Percentiles rank a stretch among this genome's conserved stretches.
Conservation (phyloP, 2,113 vertebrate genomes). For the Micronycteris hirsuta region DNA sequence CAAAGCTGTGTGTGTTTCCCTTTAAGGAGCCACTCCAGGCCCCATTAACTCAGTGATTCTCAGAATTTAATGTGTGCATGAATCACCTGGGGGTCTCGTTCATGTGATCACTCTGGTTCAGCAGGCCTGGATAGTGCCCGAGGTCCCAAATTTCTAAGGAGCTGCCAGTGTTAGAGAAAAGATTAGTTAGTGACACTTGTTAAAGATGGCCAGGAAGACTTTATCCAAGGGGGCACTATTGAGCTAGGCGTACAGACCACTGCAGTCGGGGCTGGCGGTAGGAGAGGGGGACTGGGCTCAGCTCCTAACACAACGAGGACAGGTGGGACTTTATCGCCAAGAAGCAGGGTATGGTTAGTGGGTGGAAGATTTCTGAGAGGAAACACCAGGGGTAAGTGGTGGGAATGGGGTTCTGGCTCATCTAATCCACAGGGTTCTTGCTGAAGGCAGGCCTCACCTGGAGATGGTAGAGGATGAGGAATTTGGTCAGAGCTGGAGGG, state of each 20-base stretch:
- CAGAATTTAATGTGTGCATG: neutral
- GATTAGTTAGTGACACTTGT: neutral
- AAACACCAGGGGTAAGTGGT: no score
- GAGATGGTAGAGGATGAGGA: neutral
- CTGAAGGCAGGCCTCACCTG: neutral
- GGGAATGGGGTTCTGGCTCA: neutral
- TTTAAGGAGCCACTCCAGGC: neutral
- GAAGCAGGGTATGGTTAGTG: neutral
- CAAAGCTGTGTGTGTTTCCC: neutral
- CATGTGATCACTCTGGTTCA: accelerated
- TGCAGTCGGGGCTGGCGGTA: no score
- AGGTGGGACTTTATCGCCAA: neutral
- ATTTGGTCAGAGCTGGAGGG: neutral
- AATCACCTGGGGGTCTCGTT: neutral
- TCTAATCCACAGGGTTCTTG: neutral
- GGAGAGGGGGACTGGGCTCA: neutral
- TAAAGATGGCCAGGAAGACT: neutral
- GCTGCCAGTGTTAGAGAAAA: neutral
- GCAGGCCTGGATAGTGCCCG: neutral
- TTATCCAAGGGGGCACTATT: neutral
- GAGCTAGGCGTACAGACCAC: no score
- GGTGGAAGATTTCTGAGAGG: neutral
- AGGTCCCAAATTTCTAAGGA: neutral
- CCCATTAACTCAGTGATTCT: neutral
- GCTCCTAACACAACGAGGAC: neutral